phyloP scores from a whole-genome alignment of 1,140 invertebrate genomes.

The Drosophila repleta region DNA sequence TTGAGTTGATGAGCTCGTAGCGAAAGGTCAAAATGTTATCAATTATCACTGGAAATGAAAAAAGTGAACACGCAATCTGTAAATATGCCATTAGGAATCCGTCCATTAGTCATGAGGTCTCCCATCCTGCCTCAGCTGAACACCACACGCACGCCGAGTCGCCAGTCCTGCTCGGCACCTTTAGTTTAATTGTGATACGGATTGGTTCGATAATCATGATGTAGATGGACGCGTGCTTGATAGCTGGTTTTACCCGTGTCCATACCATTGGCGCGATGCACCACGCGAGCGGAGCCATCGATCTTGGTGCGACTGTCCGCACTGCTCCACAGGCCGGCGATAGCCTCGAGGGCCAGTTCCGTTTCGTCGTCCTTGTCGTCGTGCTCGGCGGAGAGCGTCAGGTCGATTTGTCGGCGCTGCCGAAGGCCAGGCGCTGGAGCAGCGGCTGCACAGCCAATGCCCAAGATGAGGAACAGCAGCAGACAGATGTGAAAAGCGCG shows the following conservation, averaged over 20 bases:
- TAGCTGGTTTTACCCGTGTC: conserved; percentile 77
- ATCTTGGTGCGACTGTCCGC: conserved; percentile 73
- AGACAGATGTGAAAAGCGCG: conserved; percentile 53
- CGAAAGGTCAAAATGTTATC: conserved; percentile 77
- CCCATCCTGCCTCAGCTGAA: conserved; percentile 42
- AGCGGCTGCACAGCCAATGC: conserved; percentile 11
- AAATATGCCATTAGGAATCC: conserved; percentile 26
- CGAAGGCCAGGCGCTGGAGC: conserved; percentile 6
- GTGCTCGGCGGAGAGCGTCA: conserved; percentile 77
- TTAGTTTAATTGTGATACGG: conserved; percentile 56
- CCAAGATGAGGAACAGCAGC: conserved; percentile 32
- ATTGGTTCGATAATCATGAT: conserved; percentile 77
- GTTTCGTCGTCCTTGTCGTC: conserved; percentile 76
- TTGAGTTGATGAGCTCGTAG: conserved; percentile 23
- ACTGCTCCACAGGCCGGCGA: conserved; percentile 79
- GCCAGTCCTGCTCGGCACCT: conserved; percentile 76
- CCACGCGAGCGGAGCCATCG: conserved; percentile 71
- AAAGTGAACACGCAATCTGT: conserved; percentile 50
- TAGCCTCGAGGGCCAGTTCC: conserved; percentile 77
- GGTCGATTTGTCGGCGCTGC: conserved; percentile 70
- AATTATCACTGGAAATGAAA: neutral
- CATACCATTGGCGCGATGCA: conserved; percentile 60
- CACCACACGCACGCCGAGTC: conserved; percentile 68
- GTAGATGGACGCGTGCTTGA: conserved; percentile 72
- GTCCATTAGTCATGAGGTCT: neutral